A percentile compares a stretch with the other conserved stretches of the same genome.
These are phyloP conservation scores for Siderastrea siderea DNA, from an alignment of 92 coral and sea anemone species.

Conservation along the genomic window DNA sequence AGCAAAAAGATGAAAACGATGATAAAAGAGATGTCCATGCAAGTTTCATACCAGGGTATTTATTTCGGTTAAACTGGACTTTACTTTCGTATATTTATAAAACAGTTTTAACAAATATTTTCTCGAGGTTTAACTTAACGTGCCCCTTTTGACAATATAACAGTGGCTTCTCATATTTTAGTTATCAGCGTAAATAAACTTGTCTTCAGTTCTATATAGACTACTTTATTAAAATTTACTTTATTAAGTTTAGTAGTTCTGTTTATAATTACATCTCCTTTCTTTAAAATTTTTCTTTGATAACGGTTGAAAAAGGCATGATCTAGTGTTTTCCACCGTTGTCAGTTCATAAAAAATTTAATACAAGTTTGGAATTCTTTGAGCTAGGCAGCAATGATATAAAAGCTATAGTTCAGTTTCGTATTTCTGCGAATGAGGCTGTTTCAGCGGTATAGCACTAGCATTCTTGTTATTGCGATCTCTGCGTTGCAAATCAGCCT, in stretches of 20 bases:
- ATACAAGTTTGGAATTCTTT: slow-evolving; percentile 10
- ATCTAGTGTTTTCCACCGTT: slow-evolving; percentile 23
- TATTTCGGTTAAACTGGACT: slow-evolving; percentile 18
- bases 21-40: background rate
- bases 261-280: background rate
- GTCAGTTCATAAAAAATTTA: slow-evolving; percentile 18
- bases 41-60: background rate
- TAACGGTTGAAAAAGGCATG: slow-evolving; percentile 22
- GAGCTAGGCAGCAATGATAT: slow-evolving; percentile 32
- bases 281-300: background rate
- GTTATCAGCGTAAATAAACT: background rate
- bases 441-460: slow-evolving; percentile 15
- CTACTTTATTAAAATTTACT: slow-evolving; percentile 39
- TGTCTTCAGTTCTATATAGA: background rate
- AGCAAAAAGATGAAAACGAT: too few relatives aligned
- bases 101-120: slow-evolving; percentile 28
- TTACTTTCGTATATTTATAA: slow-evolving; percentile 26
- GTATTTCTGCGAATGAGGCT: slow-evolving; percentile 22
- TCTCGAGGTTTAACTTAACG: background rate
- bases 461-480: slow-evolving; percentile 7
- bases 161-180: background rate
- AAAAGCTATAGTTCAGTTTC: slow-evolving; percentile 63
- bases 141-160: background rate
- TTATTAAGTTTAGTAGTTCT: slow-evolving; percentile 19
- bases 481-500: background rate